A percentile compares a stretch with the other conserved stretches of the same genome.
phyloP scores from a whole-genome alignment of 2,888 invertebrate genomes.

The Pristionchus arcanus region DNA sequence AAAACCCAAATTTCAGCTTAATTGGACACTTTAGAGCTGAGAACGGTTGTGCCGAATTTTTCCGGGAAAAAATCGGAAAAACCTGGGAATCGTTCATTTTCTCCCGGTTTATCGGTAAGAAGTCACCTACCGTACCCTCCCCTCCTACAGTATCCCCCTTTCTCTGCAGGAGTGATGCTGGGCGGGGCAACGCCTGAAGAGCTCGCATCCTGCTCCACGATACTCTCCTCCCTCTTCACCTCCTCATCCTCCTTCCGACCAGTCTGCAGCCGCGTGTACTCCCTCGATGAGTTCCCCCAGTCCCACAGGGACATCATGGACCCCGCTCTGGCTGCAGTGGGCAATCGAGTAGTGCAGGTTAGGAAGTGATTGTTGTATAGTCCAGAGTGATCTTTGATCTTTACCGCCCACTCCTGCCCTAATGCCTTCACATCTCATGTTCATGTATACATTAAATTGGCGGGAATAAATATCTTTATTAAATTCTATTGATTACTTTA shows the following conservation, averaged over 20 bases:
- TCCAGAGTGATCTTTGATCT: neutral
- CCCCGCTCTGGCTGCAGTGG: neutral
- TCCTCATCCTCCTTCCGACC: slow-evolving; percentile 60
- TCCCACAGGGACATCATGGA: slow-evolving; percentile 44
- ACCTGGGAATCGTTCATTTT: no score
- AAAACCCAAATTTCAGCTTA: no score
- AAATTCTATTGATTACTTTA: neutral
- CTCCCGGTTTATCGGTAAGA: no score
- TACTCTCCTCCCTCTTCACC: slow-evolving; percentile 58
- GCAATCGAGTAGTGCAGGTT: slow-evolving; percentile 26
- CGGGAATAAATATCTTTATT: neutral
- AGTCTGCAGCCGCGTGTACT: slow-evolving; percentile 59
- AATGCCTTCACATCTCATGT: neutral
- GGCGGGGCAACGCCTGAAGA: slow-evolving; percentile 57
- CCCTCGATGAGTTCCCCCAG: slow-evolving; percentile 59
- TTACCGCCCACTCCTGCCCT: neutral
- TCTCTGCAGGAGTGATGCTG: slow-evolving; percentile 63
- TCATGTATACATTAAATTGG: neutral
- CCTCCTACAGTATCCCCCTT: neutral
- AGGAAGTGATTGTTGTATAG: neutral
- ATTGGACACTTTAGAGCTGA: no score
- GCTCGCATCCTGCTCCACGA: slow-evolving; percentile 52
- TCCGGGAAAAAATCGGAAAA: no score
- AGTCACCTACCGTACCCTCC: no score
- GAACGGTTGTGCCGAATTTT: no score